Percentiles rank a stretch among this genome's conserved stretches.
Evolutionary conservation across 2,113 vertebrate genomes (phyloP).

Genomic region (Zosterops borbonicus): DNA sequence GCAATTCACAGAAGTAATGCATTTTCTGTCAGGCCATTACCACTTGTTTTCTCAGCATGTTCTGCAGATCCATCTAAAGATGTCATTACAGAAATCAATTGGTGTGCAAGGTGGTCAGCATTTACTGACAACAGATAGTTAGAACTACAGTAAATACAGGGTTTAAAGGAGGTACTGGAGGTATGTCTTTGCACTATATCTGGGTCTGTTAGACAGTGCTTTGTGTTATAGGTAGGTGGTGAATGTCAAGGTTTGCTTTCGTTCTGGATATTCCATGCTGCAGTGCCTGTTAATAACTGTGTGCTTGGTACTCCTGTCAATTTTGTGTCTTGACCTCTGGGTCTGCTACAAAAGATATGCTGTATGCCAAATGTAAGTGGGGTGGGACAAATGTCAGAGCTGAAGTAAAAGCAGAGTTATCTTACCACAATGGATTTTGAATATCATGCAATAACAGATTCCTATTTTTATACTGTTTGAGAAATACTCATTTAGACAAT

Average conservation of each 20-base stretch:
- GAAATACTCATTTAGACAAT: neutral
- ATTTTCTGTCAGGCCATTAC: neutral
- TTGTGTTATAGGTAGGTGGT: neutral
- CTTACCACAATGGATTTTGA: neutral
- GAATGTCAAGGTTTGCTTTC: neutral
- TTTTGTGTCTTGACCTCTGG: neutral
- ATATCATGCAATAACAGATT: neutral
- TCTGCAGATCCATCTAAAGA: neutral
- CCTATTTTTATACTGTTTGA: neutral
- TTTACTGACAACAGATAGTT: neutral
- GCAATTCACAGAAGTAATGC: neutral
- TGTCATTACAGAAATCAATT: neutral
- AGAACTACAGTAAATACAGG: neutral
- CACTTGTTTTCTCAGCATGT: neutral
- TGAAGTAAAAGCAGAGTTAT: neutral
- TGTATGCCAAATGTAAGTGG: neutral
- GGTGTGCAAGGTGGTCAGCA: neutral
- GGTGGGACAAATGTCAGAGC: neutral
- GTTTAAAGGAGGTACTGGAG: neutral
- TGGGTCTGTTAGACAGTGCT: neutral
- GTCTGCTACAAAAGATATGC: neutral
- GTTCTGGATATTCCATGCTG: neutral
- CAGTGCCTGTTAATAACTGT: neutral
- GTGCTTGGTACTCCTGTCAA: neutral
- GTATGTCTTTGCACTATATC: neutral